Percentiles rank a stretch among this genome's conserved stretches.
phyloP scores from a whole-genome alignment of 2,797 vertebrate species.

The Enteromius viviparus region DNA sequence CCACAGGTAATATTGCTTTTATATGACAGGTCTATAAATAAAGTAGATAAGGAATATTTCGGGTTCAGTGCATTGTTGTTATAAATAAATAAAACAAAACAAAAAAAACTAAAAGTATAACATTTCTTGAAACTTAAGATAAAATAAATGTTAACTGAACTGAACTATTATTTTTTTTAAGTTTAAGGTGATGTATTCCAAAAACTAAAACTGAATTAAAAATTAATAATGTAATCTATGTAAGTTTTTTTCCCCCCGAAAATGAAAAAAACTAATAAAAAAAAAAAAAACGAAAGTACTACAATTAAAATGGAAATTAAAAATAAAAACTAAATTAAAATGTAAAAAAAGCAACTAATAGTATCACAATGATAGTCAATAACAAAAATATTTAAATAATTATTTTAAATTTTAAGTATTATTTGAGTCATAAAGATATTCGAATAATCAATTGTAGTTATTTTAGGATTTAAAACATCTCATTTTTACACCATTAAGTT shows the following conservation, averaged over 20 bases:
- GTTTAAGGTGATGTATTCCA: neutral
- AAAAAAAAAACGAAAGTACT: neutral
- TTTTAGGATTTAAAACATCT: neutral
- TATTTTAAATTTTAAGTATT: neutral
- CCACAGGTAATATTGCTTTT: slow-evolving; percentile 6
- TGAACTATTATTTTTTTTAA: neutral
- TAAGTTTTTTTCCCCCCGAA: neutral
- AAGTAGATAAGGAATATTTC: neutral
- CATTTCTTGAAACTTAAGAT: neutral
- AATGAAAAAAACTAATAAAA: too few species aligned
- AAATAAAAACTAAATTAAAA: too few species aligned
- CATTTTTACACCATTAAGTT: neutral
- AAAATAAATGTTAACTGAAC: neutral
- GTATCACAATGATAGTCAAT: neutral
- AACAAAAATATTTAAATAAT: neutral
- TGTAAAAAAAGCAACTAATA: neutral
- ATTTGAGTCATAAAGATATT: neutral
- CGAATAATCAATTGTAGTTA: neutral
- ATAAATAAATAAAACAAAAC: neutral
- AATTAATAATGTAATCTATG: neutral
- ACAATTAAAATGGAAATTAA: neutral
- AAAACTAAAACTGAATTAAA: neutral
- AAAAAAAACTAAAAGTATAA: neutral
- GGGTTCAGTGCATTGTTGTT: neutral
- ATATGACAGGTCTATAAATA: neutral